Evolutionary conservation across 2,888 invertebrate genomes (phyloP).

Genomic region (Dermolepida albohirtum): DNA sequence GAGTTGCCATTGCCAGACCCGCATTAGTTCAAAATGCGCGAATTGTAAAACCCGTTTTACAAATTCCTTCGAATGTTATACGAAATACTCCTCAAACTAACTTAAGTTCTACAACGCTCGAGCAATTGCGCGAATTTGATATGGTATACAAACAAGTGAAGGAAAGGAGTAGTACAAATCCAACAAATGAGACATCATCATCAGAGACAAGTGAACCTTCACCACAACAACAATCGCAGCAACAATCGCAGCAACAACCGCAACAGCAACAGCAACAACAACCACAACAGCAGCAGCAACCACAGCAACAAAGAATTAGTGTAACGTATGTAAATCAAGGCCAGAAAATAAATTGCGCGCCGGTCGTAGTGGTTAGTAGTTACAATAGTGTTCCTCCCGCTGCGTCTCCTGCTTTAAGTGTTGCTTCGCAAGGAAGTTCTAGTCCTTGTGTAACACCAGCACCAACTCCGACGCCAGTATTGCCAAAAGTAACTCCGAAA

Average conservation of each 20-base stretch:
- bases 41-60: conserved; percentile 69
- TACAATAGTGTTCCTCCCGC: conserved; percentile 67
- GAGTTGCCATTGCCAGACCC: conserved; percentile 60
- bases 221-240: conserved; percentile 37
- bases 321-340: conserved; percentile 69
- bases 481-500: conserved; percentile 57
- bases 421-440: conserved; percentile 70
- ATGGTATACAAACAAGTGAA: conserved; percentile 85
- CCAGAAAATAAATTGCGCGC: conserved; percentile 64
- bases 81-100: conserved; percentile 72
- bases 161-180: conserved; percentile 74
- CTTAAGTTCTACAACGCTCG: conserved; percentile 80
- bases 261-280: conserved; percentile 50
- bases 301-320: conserved; percentile 66
- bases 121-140: conserved; percentile 83
- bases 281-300: conserved; percentile 43
- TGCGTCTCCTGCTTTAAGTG: conserved; percentile 69
- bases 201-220: conserved; percentile 55
- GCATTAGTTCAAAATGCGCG: conserved; percentile 70
- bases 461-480: conserved; percentile 62
- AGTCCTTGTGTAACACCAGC: conserved; percentile 71
- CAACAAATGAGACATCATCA: conserved; percentile 50
- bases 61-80: conserved; percentile 73
- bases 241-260: too few species aligned
- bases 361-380: conserved; percentile 71